Evolutionary conservation across 2,113 vertebrate species (phyloP).

Genomic region (Oncorhynchus keta): DNA sequence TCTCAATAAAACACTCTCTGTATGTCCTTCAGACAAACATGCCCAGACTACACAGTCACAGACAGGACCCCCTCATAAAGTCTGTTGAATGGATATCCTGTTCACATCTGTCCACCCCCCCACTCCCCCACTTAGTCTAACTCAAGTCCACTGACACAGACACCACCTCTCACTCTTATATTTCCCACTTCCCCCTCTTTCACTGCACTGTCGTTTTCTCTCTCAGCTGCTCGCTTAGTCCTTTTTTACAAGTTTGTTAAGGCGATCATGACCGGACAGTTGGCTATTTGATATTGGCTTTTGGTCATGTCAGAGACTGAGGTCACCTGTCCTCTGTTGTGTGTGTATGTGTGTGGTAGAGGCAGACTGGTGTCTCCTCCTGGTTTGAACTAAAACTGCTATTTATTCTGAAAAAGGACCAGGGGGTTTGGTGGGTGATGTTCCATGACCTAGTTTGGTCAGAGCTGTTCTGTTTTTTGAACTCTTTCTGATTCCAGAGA

Average conservation of each 20-base stretch:
- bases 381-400: no score
- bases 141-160: neutral
- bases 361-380: no score
- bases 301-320: neutral
- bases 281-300: no score
- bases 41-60: neutral
- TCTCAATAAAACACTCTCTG: neutral
- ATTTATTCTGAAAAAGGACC: no score
- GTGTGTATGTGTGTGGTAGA: neutral
- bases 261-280: neutral
- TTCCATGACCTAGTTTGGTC: no score
- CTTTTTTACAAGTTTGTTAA: neutral
- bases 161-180: neutral
- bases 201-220: neutral
- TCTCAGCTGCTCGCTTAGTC: neutral
- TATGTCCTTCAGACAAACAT: neutral
- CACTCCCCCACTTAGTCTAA: neutral
- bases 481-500: no score
- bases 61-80: neutral
- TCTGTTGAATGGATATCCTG: constrained; percentile 17
- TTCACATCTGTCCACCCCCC: constrained; percentile 4
- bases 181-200: neutral
- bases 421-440: no score
- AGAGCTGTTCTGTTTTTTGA: no score
- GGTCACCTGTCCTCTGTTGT: constrained; percentile 3